Conservation (phyloP, 1,140 invertebrate genomes). For the Drosophila mauritiana region DNA sequence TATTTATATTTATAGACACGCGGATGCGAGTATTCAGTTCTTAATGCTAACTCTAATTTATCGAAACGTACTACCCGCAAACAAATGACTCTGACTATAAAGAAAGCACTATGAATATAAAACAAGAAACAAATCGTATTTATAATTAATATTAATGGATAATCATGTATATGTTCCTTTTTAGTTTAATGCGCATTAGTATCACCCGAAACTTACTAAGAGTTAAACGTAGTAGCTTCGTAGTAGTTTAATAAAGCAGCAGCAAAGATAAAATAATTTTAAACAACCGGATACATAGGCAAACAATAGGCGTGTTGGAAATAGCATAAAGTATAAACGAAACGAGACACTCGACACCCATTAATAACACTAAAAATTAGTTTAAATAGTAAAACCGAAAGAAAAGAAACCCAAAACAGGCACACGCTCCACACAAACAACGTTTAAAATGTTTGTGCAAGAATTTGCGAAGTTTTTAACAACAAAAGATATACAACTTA, state of each 20-base stretch:
- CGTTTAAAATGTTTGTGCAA: conserved; percentile 76
- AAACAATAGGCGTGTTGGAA: conserved; percentile 63
- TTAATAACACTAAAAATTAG: conserved; percentile 51
- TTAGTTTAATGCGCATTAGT: conserved; percentile 81
- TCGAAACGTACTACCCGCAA: conserved; percentile 65
- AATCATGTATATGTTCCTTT: conserved; percentile 84
- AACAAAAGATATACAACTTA: conserved; percentile 34
- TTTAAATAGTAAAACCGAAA: conserved; percentile 52
- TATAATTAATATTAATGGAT: conserved; percentile 74
- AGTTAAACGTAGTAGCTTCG: conserved; percentile 74
- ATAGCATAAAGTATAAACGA: conserved; percentile 25
- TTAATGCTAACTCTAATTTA: conserved; percentile 71
- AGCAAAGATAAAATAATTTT: conserved; percentile 60
- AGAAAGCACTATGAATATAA: conserved; percentile 67
- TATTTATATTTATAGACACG: conserved; percentile 67
- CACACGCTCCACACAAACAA: conserved; percentile 34
- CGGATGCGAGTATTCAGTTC: conserved; percentile 65
- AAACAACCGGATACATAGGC: conserved; percentile 42
- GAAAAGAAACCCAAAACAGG: conserved; percentile 24
- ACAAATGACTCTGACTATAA: conserved; percentile 81
- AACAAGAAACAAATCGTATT: conserved; percentile 59
- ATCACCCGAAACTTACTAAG: conserved; percentile 63
- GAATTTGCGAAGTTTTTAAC: conserved; percentile 52
- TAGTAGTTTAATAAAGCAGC: conserved; percentile 60
- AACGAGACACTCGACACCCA: conserved; percentile 20